Percentiles rank a stretch among this genome's conserved stretches.
phyloP scores from a whole-genome alignment of 2,888 invertebrate species.

The Scaptomyza reducta region DNA sequence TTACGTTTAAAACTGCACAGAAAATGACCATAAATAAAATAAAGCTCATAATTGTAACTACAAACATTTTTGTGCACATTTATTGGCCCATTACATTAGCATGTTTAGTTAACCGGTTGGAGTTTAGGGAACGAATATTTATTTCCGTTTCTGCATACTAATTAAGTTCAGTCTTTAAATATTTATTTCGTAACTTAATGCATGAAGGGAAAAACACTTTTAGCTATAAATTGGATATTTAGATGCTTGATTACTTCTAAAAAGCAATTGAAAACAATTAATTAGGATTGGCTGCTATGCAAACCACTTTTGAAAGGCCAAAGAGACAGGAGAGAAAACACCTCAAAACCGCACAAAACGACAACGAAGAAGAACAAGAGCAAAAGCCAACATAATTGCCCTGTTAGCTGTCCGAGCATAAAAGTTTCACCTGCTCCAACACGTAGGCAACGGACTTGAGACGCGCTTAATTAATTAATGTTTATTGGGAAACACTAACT shows the following conservation, averaged over 20 bases:
- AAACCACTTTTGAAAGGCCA: conserved; percentile 5
- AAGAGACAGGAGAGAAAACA: conserved; percentile 8
- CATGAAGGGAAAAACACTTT: no score
- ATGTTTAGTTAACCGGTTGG: background rate
- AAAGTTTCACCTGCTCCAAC: conserved; percentile 53
- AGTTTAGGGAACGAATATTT: background rate
- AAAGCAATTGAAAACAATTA: conserved; percentile 38
- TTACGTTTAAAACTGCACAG: conserved; percentile 25
- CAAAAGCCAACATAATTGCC: conserved; percentile 61
- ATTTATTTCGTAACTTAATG: no score
- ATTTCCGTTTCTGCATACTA: no score
- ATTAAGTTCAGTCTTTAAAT: no score
- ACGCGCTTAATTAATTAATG: conserved; percentile 70
- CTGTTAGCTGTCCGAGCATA: conserved; percentile 46
- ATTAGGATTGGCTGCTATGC: conserved; percentile 12
- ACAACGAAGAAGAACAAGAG: conserved; percentile 6
- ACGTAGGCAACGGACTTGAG: conserved; percentile 41
- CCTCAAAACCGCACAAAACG: conserved; percentile 26
- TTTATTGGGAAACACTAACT: conserved; percentile 61
- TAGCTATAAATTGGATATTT: background rate
- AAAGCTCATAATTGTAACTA: conserved; percentile 19
- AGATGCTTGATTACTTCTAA: background rate
- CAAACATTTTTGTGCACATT: conserved; percentile 18
- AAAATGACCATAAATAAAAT: conserved; percentile 43
- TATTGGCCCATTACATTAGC: conserved; percentile 12